These are phyloP conservation scores for Drosophila bocki DNA, from an alignment of 1,140 invertebrate genomes.

Conservation along the genomic window DNA sequence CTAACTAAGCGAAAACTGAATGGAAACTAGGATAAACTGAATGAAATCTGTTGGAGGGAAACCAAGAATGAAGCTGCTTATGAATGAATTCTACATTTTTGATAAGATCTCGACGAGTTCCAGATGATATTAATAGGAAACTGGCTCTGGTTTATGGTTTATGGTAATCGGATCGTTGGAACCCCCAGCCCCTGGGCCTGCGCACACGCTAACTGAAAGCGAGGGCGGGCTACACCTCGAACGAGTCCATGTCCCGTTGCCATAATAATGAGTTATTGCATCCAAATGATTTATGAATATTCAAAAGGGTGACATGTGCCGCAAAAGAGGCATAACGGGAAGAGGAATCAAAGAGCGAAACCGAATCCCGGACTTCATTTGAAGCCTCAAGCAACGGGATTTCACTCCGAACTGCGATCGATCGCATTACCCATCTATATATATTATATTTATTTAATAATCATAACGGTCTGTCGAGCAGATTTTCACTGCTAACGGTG, in stretches of 20 bases:
- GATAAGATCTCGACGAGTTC: not conserved
- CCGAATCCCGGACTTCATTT: slow-evolving; percentile 48
- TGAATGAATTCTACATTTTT: slow-evolving; percentile 10
- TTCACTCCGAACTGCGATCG: slow-evolving; percentile 53
- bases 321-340: slow-evolving; percentile 36
- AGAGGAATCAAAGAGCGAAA: slow-evolving; percentile 43
- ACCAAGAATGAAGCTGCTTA: not conserved
- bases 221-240: not conserved
- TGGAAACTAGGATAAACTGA: not conserved
- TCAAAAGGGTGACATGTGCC: slow-evolving; percentile 64
- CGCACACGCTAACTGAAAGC: slow-evolving; percentile 48
- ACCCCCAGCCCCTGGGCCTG: slow-evolving; percentile 11
- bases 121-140: not conserved
- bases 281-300: slow-evolving; percentile 77
- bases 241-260: not conserved
- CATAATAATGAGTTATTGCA: slow-evolving; percentile 73
- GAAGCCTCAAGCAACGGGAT: slow-evolving; percentile 43
- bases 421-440: slow-evolving; percentile 64
- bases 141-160: slow-evolving; percentile 16
- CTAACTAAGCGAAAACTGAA: slow-evolving; percentile 8
- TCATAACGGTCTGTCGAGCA: slow-evolving; percentile 59
- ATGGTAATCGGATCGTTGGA: slow-evolving; percentile 33
- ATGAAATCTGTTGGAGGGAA: slow-evolving; percentile 1
- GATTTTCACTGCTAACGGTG: slow-evolving; percentile 74
- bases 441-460: slow-evolving; percentile 59